phyloP scores from a whole-genome alignment of 2,113 vertebrate species.

The Diphyllodes magnificus region DNA sequence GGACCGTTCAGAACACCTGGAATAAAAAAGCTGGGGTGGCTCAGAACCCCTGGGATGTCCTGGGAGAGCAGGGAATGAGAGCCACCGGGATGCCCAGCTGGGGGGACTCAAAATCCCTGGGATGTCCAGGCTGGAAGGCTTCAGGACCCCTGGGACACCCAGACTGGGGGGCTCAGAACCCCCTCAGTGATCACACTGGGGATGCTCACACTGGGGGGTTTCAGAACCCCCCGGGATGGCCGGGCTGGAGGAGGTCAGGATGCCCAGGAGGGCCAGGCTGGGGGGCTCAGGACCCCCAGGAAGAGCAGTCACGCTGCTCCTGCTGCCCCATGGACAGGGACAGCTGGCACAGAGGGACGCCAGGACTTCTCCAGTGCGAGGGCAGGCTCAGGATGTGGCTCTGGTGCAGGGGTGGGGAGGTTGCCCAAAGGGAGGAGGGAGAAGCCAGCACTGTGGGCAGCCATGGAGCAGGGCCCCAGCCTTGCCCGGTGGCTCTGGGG shows the following conservation, averaged over 20 bases:
- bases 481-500: neutral
- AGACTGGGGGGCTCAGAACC: neutral
- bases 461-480: fast-evolving
- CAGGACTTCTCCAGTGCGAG: neutral
- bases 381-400: fast-evolving
- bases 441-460: neutral
- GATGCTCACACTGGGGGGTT: neutral
- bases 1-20: neutral
- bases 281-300: neutral
- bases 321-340: fast-evolving
- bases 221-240: neutral
- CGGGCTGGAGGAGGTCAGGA: neutral
- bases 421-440: neutral
- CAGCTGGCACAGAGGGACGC: fast-evolving
- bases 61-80: neutral
- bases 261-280: fast-evolving
- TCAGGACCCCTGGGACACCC: neutral
- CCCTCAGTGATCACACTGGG: neutral
- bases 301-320: fast-evolving
- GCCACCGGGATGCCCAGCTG: neutral
- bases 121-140: neutral
- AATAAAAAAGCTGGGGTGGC: neutral
- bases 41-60: neutral
- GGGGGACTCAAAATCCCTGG: neutral
- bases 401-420: too few relatives aligned